Evolutionary conservation across 2,888 invertebrate genomes (phyloP).

Genomic region (Agrenia bidenticulata): DNA sequence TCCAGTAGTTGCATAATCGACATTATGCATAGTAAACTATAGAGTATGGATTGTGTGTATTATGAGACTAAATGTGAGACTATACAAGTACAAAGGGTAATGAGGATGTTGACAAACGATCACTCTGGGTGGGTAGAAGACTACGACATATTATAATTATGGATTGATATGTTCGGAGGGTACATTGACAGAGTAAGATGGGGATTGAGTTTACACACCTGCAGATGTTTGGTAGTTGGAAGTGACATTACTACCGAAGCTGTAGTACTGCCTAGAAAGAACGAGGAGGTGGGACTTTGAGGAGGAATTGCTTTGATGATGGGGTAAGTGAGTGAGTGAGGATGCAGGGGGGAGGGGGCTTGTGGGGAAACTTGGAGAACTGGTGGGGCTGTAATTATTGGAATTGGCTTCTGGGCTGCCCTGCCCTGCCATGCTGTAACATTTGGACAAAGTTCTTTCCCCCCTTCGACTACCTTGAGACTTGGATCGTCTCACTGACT

Average conservation of each 20-base stretch:
- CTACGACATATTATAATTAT: too few species aligned
- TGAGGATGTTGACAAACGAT: too few species aligned
- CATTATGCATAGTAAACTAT: too few species aligned
- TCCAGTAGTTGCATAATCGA: too few species aligned
- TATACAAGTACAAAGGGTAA: too few species aligned
- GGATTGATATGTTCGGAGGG: too few species aligned
- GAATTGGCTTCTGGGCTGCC: conserved; percentile 41
- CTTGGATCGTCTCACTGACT: conserved; percentile 79
- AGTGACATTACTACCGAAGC: conserved; percentile 81
- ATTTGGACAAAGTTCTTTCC: conserved; percentile 71
- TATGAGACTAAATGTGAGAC: too few species aligned
- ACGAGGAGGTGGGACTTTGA: conserved; percentile 57
- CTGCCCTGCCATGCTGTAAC: conserved; percentile 69
- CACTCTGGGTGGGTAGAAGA: too few species aligned
- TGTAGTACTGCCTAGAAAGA: conserved; percentile 76
- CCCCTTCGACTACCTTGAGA: conserved; percentile 86
- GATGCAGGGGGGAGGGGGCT: conserved; percentile 42
- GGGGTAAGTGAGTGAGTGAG: conserved; percentile 17
- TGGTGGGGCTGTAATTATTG: conserved; percentile 15
- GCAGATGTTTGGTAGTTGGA: conserved; percentile 47
- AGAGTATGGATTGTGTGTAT: too few species aligned
- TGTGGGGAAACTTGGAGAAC: conserved; percentile 41
- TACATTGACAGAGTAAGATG: conserved; percentile 2
- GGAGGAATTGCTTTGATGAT: neutral
- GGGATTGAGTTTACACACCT: conserved; percentile 27